These are phyloP conservation scores for Scopus umbretta DNA, from an alignment of 2,113 vertebrate species.

Conservation along the genomic window DNA sequence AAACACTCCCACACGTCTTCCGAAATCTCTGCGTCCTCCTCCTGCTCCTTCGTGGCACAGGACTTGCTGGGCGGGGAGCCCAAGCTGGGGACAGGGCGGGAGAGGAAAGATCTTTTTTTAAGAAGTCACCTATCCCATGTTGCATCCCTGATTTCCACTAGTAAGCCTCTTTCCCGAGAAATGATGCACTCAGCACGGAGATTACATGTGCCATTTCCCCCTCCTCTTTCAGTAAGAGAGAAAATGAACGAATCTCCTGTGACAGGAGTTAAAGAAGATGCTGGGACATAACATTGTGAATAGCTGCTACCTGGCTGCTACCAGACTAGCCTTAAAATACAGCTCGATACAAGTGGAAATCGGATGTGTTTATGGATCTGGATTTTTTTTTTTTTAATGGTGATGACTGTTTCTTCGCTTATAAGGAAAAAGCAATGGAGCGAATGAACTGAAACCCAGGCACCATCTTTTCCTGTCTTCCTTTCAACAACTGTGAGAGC, in stretches of 20 bases:
- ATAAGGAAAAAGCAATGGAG: neutral
- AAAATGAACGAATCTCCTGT: neutral
- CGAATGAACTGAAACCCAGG: neutral
- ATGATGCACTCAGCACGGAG: neutral
- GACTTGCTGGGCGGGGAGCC: neutral
- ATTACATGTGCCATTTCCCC: neutral
- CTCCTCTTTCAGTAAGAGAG: neutral
- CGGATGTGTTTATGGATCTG: neutral
- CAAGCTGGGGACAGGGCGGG: neutral
- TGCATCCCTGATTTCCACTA: neutral
- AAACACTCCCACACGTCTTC: neutral
- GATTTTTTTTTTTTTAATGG: neutral
- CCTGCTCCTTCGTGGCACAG: neutral
- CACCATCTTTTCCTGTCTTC: neutral
- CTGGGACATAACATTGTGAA: neutral
- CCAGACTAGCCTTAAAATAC: neutral
- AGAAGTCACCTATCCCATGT: neutral
- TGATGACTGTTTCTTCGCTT: neutral
- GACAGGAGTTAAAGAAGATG: neutral
- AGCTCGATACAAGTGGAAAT: neutral
- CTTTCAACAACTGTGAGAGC: neutral
- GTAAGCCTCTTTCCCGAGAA: neutral
- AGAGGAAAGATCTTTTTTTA: neutral
- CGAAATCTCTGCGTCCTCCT: neutral
- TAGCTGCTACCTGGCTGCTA: neutral